Evolutionary conservation across 2,888 invertebrate genomes (phyloP).

Genomic region (Vanessa cardui): DNA sequence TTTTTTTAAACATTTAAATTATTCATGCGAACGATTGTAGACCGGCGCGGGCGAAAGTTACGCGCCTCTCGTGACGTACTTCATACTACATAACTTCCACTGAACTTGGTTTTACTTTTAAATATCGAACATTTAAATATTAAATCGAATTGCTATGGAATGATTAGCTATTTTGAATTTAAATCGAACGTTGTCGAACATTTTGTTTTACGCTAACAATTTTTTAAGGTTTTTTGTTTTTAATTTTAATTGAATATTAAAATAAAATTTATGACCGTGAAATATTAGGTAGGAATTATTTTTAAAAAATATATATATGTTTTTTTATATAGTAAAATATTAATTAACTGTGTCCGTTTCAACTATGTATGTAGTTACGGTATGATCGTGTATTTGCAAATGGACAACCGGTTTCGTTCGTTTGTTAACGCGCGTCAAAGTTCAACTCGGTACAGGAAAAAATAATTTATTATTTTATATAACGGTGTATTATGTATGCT

Average conservation of each 20-base stretch:
- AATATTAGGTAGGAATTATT: no score
- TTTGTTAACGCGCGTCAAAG: not conserved
- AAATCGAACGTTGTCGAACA: not conserved
- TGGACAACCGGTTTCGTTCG: slow-evolving; percentile 6
- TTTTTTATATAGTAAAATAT: no score
- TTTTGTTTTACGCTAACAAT: no score
- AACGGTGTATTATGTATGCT: not conserved
- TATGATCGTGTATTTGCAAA: slow-evolving; percentile 12
- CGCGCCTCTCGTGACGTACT: slow-evolving; percentile 1
- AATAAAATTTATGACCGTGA: no score
- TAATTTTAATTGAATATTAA: no score
- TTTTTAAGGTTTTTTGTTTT: no score
- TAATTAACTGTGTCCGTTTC: not conserved
- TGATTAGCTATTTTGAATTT: not conserved
- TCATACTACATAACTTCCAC: not conserved
- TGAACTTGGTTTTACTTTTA: slow-evolving; percentile 2
- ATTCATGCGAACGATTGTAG: not conserved
- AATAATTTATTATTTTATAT: slow-evolving; percentile 6
- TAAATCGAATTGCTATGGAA: no score
- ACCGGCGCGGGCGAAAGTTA: slow-evolving; percentile 9
- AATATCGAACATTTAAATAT: not conserved
- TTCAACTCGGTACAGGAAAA: slow-evolving; percentile 21
- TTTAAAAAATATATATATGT: no score
- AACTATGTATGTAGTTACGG: slow-evolving; percentile 5
- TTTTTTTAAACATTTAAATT: not conserved